Percentiles rank a stretch among this genome's conserved stretches.
phyloP scores from a whole-genome alignment of 2,113 vertebrate genomes.

The Sinocyclocheilus grahami region DNA sequence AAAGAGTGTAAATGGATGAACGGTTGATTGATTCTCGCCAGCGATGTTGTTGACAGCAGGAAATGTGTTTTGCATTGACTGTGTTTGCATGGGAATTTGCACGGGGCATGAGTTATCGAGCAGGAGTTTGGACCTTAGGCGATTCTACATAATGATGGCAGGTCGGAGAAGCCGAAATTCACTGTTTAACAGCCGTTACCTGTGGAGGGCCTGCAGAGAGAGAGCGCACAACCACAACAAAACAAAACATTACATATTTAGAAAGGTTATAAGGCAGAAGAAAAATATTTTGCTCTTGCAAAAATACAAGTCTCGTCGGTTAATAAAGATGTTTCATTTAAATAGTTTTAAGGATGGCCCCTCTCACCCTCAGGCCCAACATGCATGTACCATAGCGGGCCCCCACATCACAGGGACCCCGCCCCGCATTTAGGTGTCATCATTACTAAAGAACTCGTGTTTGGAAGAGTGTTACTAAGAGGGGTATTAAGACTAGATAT shows the following conservation, averaged over 20 bases:
- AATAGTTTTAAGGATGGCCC: not conserved
- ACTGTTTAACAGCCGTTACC: conserved; percentile 76
- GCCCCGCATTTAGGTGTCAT: not conserved
- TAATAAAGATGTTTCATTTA: not conserved
- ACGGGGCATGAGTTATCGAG: conserved; percentile 83
- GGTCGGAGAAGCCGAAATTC: conserved; percentile 74
- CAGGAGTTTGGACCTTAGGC: conserved; percentile 90
- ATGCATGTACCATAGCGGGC: not conserved
- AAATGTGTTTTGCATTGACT: conserved; percentile 93
- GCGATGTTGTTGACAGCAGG: conserved; percentile 97
- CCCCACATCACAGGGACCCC: not conserved
- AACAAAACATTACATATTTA: conserved; percentile 15
- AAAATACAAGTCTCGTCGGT: not conserved
- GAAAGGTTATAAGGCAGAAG: conserved; percentile 13
- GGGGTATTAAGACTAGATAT: conserved; percentile 93
- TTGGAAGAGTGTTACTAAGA: conserved; percentile 71
- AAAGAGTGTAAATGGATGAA: conserved; percentile 99
- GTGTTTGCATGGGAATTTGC: conserved; percentile 89
- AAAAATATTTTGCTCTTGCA: conserved; percentile 40
- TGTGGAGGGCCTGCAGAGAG: conserved; percentile 69
- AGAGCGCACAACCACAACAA: conserved; percentile 21
- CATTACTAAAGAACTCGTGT: conserved; percentile 34
- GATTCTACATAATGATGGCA: conserved; percentile 80
- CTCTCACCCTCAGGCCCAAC: not conserved
- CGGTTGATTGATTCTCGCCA: conserved; percentile 99